Evolutionary conservation across 2,888 invertebrate species (phyloP).

Genomic region (Boloria selene): DNA sequence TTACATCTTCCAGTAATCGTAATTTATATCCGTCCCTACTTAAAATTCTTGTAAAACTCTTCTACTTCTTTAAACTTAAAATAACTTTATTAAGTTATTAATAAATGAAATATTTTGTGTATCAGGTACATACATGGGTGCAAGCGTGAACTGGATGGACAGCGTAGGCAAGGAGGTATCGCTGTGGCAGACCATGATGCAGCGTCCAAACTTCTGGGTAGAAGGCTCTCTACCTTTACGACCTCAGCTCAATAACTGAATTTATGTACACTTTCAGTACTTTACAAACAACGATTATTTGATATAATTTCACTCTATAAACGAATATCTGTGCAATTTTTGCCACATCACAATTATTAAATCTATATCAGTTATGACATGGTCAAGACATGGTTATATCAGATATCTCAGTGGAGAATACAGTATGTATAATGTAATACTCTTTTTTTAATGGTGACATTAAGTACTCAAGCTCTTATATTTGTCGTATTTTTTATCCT

Average conservation of each 20-base stretch:
- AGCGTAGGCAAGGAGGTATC: conserved; percentile 94
- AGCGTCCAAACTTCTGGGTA: conserved; percentile 98
- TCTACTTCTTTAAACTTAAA: no score
- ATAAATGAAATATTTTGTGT: conserved; percentile 8
- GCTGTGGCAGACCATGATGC: conserved; percentile 97
- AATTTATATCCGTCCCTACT: no score
- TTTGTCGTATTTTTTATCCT: conserved; percentile 14
- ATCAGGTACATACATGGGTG: conserved; percentile 92
- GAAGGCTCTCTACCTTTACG: conserved; percentile 94
- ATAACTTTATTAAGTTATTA: neutral
- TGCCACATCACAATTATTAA: conserved; percentile 10
- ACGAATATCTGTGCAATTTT: no score
- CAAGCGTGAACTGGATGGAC: conserved; percentile 97
- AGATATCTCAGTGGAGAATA: conserved; percentile 27
- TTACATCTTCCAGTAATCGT: no score
- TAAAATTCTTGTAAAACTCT: neutral
- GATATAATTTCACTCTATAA: neutral
- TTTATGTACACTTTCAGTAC: neutral
- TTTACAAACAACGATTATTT: conserved; percentile 1
- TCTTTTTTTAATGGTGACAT: conserved; percentile 16
- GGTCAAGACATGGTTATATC: neutral
- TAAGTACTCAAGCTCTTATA: conserved; percentile 5
- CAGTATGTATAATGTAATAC: conserved; percentile 29
- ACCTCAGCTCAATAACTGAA: conserved; percentile 84
- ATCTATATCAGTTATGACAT: neutral